Evolutionary conservation across 2,797 vertebrate genomes (phyloP), one percentile per base, ranked within the genome.

Genomic region (Margarornis squamiger): DNA sequence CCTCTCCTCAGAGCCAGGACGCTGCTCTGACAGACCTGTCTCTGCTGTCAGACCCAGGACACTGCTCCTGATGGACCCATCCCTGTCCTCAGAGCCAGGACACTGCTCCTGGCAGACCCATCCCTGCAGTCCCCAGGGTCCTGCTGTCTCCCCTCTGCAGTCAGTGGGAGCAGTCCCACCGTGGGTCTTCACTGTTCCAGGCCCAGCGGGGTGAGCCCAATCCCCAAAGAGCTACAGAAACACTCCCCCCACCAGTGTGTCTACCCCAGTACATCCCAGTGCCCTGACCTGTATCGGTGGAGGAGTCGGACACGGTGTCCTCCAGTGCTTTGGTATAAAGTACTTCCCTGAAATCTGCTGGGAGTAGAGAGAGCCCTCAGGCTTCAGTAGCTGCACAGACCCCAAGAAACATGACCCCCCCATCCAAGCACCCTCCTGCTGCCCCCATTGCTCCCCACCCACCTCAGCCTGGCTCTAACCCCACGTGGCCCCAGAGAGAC

Each of bases 311-410:
- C 51, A 51, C n/a, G 15, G 94, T 90, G 65, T 98, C 98, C 92
- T 98, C 98, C 68, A 97, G 96, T 79, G 93, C 97, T 97, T 98
- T 98, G 97, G 97, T 97, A 96, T 97, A 98, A 93, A 97, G 90
- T 14, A 86, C 86, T 88, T 98, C 98, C 94, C 97, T 97, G 95
- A 98, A 98, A 88, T 98, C 97, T 96, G 94, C 96, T 83, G 92
- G 51, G 72, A 76, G 52, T 59, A 82, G 55, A 81, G 20, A 63
- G 38, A 43, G 26, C 12, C 9, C 26, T 92, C 32, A 58, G 68
- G 45, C 29, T 55, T 34, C 0, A 3, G 36, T 30, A 24, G n/a
- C 52, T 20, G 11, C 19, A 22, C 6, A 1, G 18, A 14, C 17
- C 51, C 41, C 66, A 14, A 5, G 41, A 52, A 57, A 34, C 32